A percentile compares a stretch with the other conserved stretches of the same genome.
These are phyloP conservation scores for Caiman crocodilus DNA, from an alignment of 2,797 vertebrate genomes.

Conservation along the genomic window DNA sequence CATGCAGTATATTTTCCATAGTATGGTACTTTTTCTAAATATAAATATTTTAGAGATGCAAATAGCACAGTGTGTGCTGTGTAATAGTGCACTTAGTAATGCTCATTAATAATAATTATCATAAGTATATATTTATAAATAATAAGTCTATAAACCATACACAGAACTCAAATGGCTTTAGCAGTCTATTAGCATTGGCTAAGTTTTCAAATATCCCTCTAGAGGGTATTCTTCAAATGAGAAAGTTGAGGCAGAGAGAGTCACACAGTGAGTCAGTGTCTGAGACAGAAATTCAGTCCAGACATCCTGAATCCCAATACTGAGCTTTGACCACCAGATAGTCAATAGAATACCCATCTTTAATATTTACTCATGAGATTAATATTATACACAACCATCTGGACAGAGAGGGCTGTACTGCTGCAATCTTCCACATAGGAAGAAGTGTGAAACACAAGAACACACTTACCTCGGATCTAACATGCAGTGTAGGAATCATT, in stretches of 20 bases:
- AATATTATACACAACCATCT: conserved; percentile 66
- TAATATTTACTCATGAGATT: conserved; percentile 46
- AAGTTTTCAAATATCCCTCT: neutral
- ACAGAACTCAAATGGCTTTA: neutral
- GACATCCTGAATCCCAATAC: conserved; percentile 22
- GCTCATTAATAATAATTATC: neutral
- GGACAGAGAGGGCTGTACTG: conserved; percentile 65
- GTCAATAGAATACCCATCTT: conserved; percentile 30
- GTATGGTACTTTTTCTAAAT: neutral
- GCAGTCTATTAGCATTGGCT: neutral
- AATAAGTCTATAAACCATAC: neutral
- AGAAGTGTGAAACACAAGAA: conserved; percentile 50
- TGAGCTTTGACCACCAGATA: conserved; percentile 37
- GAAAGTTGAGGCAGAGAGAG: neutral
- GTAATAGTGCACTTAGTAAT: neutral
- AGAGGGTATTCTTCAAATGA: neutral
- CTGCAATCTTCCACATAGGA: conserved; percentile 66
- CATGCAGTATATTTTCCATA: neutral
- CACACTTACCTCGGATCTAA: conserved; percentile 53
- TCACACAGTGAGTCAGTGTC: neutral
- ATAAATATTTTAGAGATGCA: neutral
- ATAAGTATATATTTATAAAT: neutral
- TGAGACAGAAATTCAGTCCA: conserved; percentile 24
- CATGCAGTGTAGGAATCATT: conserved; percentile 42
- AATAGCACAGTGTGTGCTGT: neutral